Conservation (phyloP, 2,113 vertebrate genomes). For the Agelaius phoeniceus region DNA sequence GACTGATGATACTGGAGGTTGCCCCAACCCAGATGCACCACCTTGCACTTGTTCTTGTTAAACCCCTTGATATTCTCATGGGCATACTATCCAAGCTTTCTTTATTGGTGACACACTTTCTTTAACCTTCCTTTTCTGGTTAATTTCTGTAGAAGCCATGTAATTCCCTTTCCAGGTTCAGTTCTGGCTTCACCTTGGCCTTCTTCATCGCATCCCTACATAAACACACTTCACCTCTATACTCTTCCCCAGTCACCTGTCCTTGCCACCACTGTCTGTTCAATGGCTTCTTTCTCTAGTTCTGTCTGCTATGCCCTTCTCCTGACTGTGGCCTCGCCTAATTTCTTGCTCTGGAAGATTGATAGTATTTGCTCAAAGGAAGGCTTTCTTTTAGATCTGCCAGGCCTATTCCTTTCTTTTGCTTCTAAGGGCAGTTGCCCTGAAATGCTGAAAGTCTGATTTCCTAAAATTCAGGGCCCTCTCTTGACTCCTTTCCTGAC, state of each 20-base stretch:
- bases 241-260: neutral
- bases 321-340: neutral
- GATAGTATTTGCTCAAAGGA: neutral
- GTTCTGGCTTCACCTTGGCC: neutral
- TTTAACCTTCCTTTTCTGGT: neutral
- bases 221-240: neutral
- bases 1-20: neutral
- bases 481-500: neutral
- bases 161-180: neutral
- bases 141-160: neutral
- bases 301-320: neutral
- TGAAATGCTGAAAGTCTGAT: neutral
- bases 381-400: neutral
- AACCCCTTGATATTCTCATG: neutral
- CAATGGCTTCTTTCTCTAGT: neutral
- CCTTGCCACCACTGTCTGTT: neutral
- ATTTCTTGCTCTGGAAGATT: neutral
- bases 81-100: neutral
- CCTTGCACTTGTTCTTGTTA: neutral
- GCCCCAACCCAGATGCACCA: too few species aligned
- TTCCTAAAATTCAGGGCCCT: neutral
- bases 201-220: neutral
- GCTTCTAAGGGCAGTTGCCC: rapidly evolving
- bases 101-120: neutral
- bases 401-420: neutral